Base-by-base conservation (phyloP, 2,888 invertebrate genomes). In the Timema podura region DNA sequence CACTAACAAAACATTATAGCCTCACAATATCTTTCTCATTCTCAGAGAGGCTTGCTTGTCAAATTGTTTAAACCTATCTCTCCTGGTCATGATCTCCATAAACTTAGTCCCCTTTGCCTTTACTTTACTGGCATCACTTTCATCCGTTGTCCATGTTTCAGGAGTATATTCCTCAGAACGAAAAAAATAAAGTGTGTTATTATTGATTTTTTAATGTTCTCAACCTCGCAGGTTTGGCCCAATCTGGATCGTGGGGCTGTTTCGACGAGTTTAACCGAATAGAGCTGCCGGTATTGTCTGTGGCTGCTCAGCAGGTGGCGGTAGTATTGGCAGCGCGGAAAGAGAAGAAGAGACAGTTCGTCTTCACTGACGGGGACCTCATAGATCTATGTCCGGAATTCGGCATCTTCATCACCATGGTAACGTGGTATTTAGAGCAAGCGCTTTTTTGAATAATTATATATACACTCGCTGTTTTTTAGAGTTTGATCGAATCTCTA, bases 321-420 rank as follows among this genome's bases (percentile, higher is more conserved):
- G 94, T 95, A 0, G 95, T 97, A 11, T 85, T 97, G 11, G 88
- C 91, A 0, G 95, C 95, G 65, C 96, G 96, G 81, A 95, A 95
- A 79, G 98, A 98, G 79, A 93, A 96, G 79, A 93, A 91, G 79
- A 95, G 93, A 79, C 85, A 86, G 16, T 98, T 98, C 79, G 83
- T 93, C 45, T 98, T 98, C 80, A 97, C 96, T 0, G 98, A 98
- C 79, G 98, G 98, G 0, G 97, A 98, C 79, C 84, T 86, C 68
- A 92, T 97, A 6, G 92, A 93, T 72, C 89, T 98, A 90, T 96
- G 95, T 81, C 91, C 92, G 0, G 97, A 98, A 81, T 95, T 97
- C 82, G 98, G 98, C 51, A 96, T 98, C 77, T 98, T 98, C 79
- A 92, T 98, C 73, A 98, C 98, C 49, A 97, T 98, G 97, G 96